phyloP scores from a whole-genome alignment of 2,888 invertebrate genomes.

The Gari tellinella region DNA sequence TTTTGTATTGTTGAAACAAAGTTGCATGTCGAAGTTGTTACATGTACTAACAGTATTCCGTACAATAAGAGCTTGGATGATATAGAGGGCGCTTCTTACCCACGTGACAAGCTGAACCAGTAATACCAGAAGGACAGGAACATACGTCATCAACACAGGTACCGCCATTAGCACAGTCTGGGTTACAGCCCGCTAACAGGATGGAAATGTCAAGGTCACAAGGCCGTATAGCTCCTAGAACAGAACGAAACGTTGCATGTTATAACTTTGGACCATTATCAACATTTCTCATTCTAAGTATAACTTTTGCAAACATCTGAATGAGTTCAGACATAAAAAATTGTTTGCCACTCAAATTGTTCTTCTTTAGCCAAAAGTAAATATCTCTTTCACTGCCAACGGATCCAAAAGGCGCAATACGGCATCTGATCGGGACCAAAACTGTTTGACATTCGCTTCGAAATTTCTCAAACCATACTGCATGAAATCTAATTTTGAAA shows the following conservation, averaged over 20 bases:
- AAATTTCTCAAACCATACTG: no score
- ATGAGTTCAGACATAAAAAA: background rate
- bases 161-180: constrained; percentile 74
- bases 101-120: constrained; percentile 65
- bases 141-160: constrained; percentile 64
- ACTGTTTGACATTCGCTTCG: no score
- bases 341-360: background rate
- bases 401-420: no score
- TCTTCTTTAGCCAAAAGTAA: no score
- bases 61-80: no score
- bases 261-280: no score
- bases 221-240: constrained; percentile 18
- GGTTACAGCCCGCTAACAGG: constrained; percentile 62
- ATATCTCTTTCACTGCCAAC: no score
- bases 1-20: no score
- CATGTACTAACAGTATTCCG: no score
- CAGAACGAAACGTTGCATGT: background rate
- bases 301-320: background rate
- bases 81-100: constrained; percentile 62
- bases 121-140: constrained; percentile 67
- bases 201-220: constrained; percentile 52
- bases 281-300: background rate
- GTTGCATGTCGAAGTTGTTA: no score
- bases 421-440: no score
- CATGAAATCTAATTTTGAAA: no score